These are phyloP conservation scores for Epinephelus fuscoguttatus DNA, from an alignment of 2,113 vertebrate genomes.

Conservation along the genomic window DNA sequence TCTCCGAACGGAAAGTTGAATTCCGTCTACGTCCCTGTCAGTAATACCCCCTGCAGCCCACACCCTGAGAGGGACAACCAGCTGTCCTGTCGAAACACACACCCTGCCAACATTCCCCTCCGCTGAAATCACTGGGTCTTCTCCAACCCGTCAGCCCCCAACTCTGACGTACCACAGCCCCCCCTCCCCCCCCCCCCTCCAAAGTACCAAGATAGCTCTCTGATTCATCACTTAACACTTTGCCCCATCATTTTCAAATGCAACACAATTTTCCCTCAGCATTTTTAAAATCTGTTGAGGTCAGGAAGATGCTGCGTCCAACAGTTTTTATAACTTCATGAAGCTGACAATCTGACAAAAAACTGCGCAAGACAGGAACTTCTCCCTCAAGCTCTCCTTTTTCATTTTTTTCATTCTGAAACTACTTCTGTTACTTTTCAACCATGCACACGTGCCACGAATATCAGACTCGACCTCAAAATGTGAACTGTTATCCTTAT, in stretches of 20 bases:
- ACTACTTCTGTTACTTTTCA: neutral
- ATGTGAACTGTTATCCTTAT: neutral
- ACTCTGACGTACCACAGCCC: constrained; percentile 9
- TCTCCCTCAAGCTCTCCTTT: too few species aligned
- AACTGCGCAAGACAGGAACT: neutral
- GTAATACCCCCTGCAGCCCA: constrained; percentile 27
- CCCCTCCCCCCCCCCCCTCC: neutral
- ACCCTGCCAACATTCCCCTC: constrained; percentile 63
- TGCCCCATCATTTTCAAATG: constrained; percentile 1
- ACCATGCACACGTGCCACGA: neutral
- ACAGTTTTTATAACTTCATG: neutral
- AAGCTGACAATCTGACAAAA: neutral
- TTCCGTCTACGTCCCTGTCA: constrained; percentile 51
- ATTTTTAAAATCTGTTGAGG: neutral
- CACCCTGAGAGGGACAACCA: constrained; percentile 40
- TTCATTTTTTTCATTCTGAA: neutral
- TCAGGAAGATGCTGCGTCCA: too few species aligned
- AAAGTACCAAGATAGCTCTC: neutral
- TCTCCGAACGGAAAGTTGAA: constrained; percentile 73
- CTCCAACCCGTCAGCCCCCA: constrained; percentile 27
- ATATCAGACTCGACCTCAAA: neutral
- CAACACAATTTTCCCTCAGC: neutral
- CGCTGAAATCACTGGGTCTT: constrained; percentile 68
- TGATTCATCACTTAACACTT: neutral
- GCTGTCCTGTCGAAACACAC: constrained; percentile 67